Conservation (phyloP, 2,113 vertebrate genomes). For the Corydoras maculifer region DNA sequence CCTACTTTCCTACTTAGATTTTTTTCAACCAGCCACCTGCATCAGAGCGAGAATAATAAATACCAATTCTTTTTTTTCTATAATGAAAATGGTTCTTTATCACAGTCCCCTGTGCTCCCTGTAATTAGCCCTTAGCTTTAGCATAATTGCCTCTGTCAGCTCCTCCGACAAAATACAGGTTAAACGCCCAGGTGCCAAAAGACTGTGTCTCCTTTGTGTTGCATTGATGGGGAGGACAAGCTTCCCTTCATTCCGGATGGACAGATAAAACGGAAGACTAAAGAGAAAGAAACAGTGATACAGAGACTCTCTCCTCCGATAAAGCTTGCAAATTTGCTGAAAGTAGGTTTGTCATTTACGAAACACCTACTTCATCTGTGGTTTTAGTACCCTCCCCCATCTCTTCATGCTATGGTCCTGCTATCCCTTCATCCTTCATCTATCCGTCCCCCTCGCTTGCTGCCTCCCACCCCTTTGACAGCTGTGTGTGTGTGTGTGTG, state of each 20-base stretch:
- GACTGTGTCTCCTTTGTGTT: slow-evolving; percentile 27
- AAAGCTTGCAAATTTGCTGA: slow-evolving; percentile 40
- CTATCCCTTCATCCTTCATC: neutral
- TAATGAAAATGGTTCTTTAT: slow-evolving; percentile 13
- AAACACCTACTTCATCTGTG: slow-evolving; percentile 29
- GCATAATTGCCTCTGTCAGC: slow-evolving; percentile 43
- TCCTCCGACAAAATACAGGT: slow-evolving; percentile 41
- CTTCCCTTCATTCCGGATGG: neutral
- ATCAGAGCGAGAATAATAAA: too few relatives aligned
- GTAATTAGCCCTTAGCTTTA: slow-evolving; percentile 42
- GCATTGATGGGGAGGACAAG: slow-evolving; percentile 28
- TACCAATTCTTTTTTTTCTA: neutral
- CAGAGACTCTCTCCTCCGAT: slow-evolving; percentile 29
- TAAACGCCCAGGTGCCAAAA: slow-evolving; percentile 46
- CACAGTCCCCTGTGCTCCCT: slow-evolving; percentile 20
- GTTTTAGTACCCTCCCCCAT: neutral
- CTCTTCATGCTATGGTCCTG: neutral
- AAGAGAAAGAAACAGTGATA: neutral
- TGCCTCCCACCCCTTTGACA: slow-evolving; percentile 13
- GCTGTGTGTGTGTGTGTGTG: slow-evolving; percentile 34
- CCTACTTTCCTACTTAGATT: too few relatives aligned
- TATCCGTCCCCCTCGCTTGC: neutral
- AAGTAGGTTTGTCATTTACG: slow-evolving; percentile 43
- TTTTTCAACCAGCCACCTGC: too few relatives aligned
- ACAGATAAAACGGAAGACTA: slow-evolving; percentile 18